Conservation (phyloP, 2,797 vertebrate species). For the Siniperca undulata region DNA sequence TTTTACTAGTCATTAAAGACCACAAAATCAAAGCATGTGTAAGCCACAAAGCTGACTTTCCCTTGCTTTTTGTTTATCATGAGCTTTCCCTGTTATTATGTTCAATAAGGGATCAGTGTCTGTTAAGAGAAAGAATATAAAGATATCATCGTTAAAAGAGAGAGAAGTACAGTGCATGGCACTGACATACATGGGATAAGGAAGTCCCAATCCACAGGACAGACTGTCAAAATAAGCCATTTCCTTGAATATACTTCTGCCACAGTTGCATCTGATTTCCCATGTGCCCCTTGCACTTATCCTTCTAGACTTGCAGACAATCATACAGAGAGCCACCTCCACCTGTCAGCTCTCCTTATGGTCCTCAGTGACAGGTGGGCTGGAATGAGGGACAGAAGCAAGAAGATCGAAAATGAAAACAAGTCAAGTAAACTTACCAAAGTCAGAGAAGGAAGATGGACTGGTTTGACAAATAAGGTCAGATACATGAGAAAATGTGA, state of each 20-base stretch:
- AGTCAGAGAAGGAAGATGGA: slow-evolving; percentile 22
- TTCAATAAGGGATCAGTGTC: background rate
- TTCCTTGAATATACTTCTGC: slow-evolving; percentile 53
- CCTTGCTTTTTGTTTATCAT: background rate
- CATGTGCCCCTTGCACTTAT: slow-evolving; percentile 55
- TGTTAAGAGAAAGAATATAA: slow-evolving; percentile 4
- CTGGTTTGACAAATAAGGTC: slow-evolving; percentile 44
- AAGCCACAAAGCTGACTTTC: background rate
- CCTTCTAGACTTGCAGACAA: slow-evolving; percentile 37
- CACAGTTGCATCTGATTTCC: slow-evolving; percentile 67
- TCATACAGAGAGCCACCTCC: slow-evolving; percentile 37
- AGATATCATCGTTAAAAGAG: slow-evolving; percentile 17
- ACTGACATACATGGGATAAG: slow-evolving; percentile 12
- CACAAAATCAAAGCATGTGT: slow-evolving; percentile 12
- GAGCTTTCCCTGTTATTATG: background rate
- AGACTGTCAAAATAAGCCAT: slow-evolving; percentile 56
- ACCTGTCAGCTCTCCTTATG: slow-evolving; percentile 56
- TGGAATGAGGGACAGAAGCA: slow-evolving; percentile 36
- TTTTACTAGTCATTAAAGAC: background rate
- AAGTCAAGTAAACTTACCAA: slow-evolving; percentile 36
- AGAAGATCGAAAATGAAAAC: slow-evolving; percentile 19
- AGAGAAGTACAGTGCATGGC: slow-evolving; percentile 3
- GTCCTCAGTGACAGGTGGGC: slow-evolving; percentile 54
- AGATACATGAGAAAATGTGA: slow-evolving; percentile 30
- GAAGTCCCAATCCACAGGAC: slow-evolving; percentile 40